Conservation (phyloP, 2,888 invertebrate genomes). For the Leptinotarsa haldemani region DNA sequence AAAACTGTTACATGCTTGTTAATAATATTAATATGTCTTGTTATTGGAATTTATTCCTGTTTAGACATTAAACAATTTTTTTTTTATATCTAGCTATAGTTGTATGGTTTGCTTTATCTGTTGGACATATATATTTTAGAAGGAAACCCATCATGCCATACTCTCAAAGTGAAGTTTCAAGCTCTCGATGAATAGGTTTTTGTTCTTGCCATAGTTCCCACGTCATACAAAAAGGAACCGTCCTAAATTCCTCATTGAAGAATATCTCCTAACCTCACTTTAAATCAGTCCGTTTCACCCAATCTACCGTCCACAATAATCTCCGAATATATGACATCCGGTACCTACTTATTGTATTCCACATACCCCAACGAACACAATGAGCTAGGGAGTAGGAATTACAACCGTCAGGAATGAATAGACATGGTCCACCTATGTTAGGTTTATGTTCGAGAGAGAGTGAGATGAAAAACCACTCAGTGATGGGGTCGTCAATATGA, state of each 20-base stretch:
- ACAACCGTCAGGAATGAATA: conserved; percentile 5
- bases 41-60: no score
- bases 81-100: no score
- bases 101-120: no score
- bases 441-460: conserved; percentile 5
- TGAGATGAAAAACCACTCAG: conserved; percentile 18
- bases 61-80: no score
- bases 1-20: no score
- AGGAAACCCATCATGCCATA: no score
- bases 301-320: conserved; percentile 13
- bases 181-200: no score
- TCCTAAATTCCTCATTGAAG: neutral
- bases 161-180: no score
- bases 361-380: conserved; percentile 17
- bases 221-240: no score
- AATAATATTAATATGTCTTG: no score
- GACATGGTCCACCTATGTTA: conserved; percentile 11
- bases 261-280: neutral
- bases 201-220: no score
- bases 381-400: conserved; percentile 5
- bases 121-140: no score
- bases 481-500: conserved; percentile 28
- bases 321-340: conserved; percentile 11
- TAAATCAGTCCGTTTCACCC: neutral
- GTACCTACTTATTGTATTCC: conserved; percentile 7